Evolutionary conservation across 2,797 vertebrate species (phyloP), one percentile per base, ranked within the genome.

Genomic region (Chromobotia macracanthus): DNA sequence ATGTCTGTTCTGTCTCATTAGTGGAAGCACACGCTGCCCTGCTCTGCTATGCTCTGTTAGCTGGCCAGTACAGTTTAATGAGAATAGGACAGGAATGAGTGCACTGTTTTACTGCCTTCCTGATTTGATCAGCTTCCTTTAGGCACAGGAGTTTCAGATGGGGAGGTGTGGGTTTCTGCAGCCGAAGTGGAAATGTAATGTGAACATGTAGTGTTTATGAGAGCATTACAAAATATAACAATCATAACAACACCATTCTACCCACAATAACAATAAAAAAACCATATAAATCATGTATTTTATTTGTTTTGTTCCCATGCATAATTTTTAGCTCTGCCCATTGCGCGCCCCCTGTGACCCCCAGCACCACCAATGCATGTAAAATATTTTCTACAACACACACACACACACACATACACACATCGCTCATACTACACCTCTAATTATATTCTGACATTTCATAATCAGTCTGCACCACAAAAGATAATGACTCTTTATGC

Each of bases 361-460:
- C 38, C 1, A 10, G 6, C 9, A 41, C 38, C 38, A 41, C 38
- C 9, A 1, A 41, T 41, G 38, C 38, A 41, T 41, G 38, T 41
- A 41, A 41, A 41, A 9, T 41, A 10, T 41, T 38, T 38, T 5
- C 3, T 38, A 38, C 3, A 38, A 38, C 35, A 38, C 35, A 38
- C 35, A 38, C 35, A 38, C 35, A 38, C 35, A 38, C 35, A 38
- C 31, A 55, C 31, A 41, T 38, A 56, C 64, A 44, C 53, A 72
- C 10, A 11, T 5, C 51, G 70, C n/a, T 23, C 71, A 46, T 50
- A 65, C 50, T 73, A 73, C 65, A 48, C 46, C 25, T 44, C 73
- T 77, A 80, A 77, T 85, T 83, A 81, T 44, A 72, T 56, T 44
- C 56, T 12, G 71, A 81, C 81, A 81, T 80, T 84, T 84, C 50